Evolutionary conservation across 2,888 invertebrate species (phyloP).

Genomic region (Glomeris marginata): DNA sequence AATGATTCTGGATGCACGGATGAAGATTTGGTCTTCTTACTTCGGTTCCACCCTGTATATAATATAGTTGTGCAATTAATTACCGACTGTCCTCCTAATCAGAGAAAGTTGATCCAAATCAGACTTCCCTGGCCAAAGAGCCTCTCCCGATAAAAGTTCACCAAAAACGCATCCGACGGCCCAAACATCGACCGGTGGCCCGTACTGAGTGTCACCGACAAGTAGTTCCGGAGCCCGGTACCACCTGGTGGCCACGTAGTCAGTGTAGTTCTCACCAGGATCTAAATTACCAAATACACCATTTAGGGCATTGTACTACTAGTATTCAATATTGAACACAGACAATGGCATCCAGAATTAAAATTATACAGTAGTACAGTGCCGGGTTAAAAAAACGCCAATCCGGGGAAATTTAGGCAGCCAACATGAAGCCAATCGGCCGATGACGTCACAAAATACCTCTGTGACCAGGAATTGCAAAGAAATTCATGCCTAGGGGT

Average conservation of each 20-base stretch:
- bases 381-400: too few species aligned
- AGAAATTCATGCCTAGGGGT: neutral
- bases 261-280: constrained; percentile 95
- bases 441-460: too few species aligned
- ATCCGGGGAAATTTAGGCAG: too few species aligned
- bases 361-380: too few species aligned
- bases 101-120: constrained; percentile 96
- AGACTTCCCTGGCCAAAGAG: constrained; percentile 96
- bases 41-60: neutral
- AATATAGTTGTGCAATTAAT: neutral
- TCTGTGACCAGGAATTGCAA: too few species aligned
- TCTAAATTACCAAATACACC: constrained; percentile 34
- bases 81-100: constrained; percentile 77
- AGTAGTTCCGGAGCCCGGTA: constrained; percentile 93
- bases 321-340: neutral
- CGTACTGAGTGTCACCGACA: constrained; percentile 76
- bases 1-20: neutral
- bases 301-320: too few species aligned
- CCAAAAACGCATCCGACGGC: constrained; percentile 89
- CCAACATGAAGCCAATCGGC: too few species aligned
- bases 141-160: constrained; percentile 70
- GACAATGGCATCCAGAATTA: neutral
- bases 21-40: neutral
- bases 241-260: constrained; percentile 98
- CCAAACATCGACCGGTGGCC: constrained; percentile 79